Base-by-base conservation (phyloP, 2,797 vertebrate genomes). In the Karalla daura region DNA sequence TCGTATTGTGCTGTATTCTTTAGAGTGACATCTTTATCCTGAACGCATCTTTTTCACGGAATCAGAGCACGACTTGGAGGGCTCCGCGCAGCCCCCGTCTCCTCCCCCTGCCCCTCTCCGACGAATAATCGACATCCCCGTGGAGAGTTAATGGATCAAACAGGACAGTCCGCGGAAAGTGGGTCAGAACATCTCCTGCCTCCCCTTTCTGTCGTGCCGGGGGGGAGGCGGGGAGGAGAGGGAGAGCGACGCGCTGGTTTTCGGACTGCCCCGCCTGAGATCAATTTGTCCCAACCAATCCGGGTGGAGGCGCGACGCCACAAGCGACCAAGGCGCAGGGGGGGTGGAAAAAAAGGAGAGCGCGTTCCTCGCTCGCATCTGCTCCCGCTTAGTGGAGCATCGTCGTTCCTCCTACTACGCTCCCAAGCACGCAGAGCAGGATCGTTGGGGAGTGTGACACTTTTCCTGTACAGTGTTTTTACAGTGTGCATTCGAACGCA, bases 211-310 rank as follows among this genome's bases (percentile, higher is more conserved):
- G 56, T 56, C 59, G 66, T 47, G 56, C 28, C 46, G 45, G 3
- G 15, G 36, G 44, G 24, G 71, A 32, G 12, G 20, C 44, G 15
- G 17, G 24, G n/a, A 46, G 58, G 10, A 28, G 8, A 37, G 10
- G 45, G 28, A 60, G n/a, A 27, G 20, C 63, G 70, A 54, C 47
- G 54, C 53, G 49, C 63, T 65, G 27, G 52, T 74, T 78, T 70
- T 83, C 63, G 74, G 82, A 84, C 36, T 72, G 60, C 49, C 73
- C 59, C 52, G 70, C 60, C 71, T 80, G 73, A 85, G 69, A 87
- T 85, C 73, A 80, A 81, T 91, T 85, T 86, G 79, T 71, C 59
- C 32, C 2, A 71, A 45, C 63, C 84, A 63, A 68, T 78, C 52
- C 0, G n/a, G 74, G n/a, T n/a, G 50, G 52, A 69, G 70, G 52